These are phyloP conservation scores for Leptestheria dahalacensis DNA, from an alignment of 1,140 invertebrate genomes.

Conservation along the genomic window DNA sequence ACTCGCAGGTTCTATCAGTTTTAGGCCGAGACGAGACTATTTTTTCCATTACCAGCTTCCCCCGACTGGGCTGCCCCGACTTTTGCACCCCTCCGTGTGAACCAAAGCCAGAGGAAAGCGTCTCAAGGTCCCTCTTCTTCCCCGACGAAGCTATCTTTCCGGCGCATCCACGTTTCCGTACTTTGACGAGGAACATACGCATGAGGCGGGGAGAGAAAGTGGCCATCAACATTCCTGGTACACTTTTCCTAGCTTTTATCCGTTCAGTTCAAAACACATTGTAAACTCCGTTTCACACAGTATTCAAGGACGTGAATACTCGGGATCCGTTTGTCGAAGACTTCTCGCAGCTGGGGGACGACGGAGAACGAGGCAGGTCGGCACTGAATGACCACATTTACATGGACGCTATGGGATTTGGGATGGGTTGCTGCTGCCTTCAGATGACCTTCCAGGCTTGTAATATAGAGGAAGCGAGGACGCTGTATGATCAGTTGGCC, in stretches of 20 bases:
- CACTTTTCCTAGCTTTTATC: conserved; percentile 12
- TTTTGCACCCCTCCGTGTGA: conserved; percentile 69
- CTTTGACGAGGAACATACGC: conserved; percentile 84
- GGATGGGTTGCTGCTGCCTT: conserved; percentile 96
- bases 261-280: neutral
- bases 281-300: conserved; percentile 35
- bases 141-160: conserved; percentile 86
- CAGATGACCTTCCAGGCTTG: conserved; percentile 94
- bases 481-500: conserved; percentile 92
- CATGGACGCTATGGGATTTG: conserved; percentile 98
- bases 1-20: conserved; percentile 6
- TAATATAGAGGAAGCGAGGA: conserved; percentile 87
- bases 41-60: conserved; percentile 18
- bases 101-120: conserved; percentile 52
- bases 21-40: conserved; percentile 1
- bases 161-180: conserved; percentile 91
- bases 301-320: conserved; percentile 77
- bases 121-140: conserved; percentile 79
- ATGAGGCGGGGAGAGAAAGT: conserved; percentile 83
- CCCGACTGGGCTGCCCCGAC: conserved; percentile 65
- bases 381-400: conserved; percentile 74
- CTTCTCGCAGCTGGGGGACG: conserved; percentile 41
- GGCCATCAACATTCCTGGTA: conserved; percentile 88
- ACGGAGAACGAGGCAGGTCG: conserved; percentile 42
- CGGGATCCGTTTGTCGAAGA: conserved; percentile 55